Evolutionary conservation across 2,888 invertebrate genomes (phyloP), one percentile per base, ranked within the genome.

Genomic region (Nematopogon swammerdamellus): DNA sequence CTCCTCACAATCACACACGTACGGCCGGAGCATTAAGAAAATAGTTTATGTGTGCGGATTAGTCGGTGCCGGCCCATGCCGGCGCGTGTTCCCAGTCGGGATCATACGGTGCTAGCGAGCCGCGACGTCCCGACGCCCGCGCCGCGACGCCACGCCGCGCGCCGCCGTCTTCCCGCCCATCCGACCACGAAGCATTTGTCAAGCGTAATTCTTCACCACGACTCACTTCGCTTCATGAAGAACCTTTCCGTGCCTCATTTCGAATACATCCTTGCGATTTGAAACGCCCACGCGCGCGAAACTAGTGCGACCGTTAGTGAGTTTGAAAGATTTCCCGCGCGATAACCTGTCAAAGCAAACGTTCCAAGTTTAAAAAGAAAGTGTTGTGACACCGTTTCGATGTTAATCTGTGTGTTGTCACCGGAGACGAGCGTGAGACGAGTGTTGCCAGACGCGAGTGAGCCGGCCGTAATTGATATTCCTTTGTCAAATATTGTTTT

Each of bases 401-500:
- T 36, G 36, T 36, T 36, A 36, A 36, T 36, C 36, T 36, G 11
- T 36, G 36, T 36, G 36, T 36, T 14, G 36, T 36, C 36, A 36
- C 36, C 11, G 11, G 36, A 14, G 11, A 14, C 36, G 8, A 36
- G n/a, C n/a, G 11, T 14, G 36, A 6, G 36, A 14, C 3, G 36
- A 36, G 4, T 36, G 36, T 36, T 36, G n/a, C 8, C 5, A 25
- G n/a, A 36, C 36, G 8, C n/a, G 36, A 36, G 36, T 14, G 36
- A 8, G 36, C n/a, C 11, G 3, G 14, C 17, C 47, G 50, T 53
- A 54, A 55, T 54, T 52, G 51, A 50, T 46, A 50, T 51, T 48
- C 44, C 36, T 47, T 47, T 25, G 50, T 52, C 55, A 56, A 57
- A 54, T 51, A 54, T 44, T 48, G 56, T 57, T 60, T 60, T 60